Conservation (phyloP, 37 sponge, comb jelly and placozoan species). For the Ephydatia muelleri region DNA sequence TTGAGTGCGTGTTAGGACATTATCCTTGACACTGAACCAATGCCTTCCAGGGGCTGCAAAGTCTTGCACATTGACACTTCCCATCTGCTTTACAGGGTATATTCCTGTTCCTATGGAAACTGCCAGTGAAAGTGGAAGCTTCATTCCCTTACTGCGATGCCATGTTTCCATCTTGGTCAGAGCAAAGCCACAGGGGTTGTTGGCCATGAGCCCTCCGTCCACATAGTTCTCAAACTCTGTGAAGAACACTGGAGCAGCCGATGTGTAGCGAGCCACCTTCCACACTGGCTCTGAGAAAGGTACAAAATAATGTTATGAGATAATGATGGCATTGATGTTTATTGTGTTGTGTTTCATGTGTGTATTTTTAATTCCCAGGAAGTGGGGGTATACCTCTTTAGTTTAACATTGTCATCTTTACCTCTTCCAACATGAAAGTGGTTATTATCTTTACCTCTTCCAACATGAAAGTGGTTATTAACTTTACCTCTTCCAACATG, state of each 20-base stretch:
- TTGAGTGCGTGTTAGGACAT: not conserved
- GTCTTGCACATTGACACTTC: not conserved
- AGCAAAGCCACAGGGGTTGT: slow-evolving; percentile 56
- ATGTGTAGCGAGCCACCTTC: slow-evolving; percentile 57
- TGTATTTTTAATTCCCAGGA: no score
- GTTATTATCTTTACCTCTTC: no score
- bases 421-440: no score
- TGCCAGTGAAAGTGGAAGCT: slow-evolving; percentile 18
- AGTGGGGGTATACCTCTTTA: no score
- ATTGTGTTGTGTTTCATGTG: not conserved
- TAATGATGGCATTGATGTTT: not conserved
- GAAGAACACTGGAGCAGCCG: slow-evolving; percentile 62
- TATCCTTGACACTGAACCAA: not conserved
- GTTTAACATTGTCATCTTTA: no score
- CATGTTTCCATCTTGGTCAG: slow-evolving; percentile 38
- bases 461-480: no score
- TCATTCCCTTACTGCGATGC: not conserved
- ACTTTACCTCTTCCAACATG: no score
- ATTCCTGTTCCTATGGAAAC: slow-evolving; percentile 33
- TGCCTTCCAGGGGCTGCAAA: not conserved
- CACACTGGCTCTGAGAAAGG: slow-evolving; percentile 43
- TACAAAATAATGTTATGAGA: not conserved
- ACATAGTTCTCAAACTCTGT: slow-evolving; percentile 63
- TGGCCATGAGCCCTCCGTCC: slow-evolving; percentile 65
- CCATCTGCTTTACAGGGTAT: not conserved